A percentile compares a stretch with the other conserved stretches of the same genome.
Evolutionary conservation across 2,888 invertebrate species (phyloP).

Genomic region (Tricholauxania praeusta): DNA sequence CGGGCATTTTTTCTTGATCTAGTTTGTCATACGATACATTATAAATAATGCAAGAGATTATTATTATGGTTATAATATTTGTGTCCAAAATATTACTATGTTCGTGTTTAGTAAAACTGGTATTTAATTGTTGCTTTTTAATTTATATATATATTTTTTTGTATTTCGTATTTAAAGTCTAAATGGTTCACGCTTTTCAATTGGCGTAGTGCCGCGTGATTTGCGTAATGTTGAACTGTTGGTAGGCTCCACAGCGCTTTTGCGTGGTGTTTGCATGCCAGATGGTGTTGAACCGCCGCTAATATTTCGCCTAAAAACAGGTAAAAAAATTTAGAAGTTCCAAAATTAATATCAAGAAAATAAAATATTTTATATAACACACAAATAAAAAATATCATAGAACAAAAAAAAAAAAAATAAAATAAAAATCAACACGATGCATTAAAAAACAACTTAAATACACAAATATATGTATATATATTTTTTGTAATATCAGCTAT

Average conservation of each 20-base stretch:
- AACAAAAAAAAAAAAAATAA: constrained; percentile 9
- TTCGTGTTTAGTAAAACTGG: constrained; percentile 25
- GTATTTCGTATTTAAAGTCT: constrained; percentile 72
- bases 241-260: constrained; percentile 65
- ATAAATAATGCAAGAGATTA: constrained; percentile 22
- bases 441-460: not conserved
- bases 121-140: constrained; percentile 23
- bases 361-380: constrained; percentile 23
- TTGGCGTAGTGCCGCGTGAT: constrained; percentile 67
- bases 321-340: constrained; percentile 20
- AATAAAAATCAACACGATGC: not conserved
- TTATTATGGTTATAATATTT: constrained; percentile 1
- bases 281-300: constrained; percentile 68
- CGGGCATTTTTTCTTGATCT: constrained; percentile 29
- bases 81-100: constrained; percentile 20
- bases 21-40: constrained; percentile 24
- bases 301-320: constrained; percentile 60
- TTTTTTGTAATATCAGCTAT: no score
- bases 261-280: constrained; percentile 68
- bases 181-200: constrained; percentile 77
- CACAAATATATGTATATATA: no score
- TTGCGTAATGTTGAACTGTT: constrained; percentile 61
- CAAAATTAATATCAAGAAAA: constrained; percentile 13
- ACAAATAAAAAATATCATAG: constrained; percentile 7
- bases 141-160: constrained; percentile 5